Evolutionary conservation across 2,888 invertebrate species (phyloP), one percentile per base, ranked within the genome.

Genomic region (Thymelicus sylvestris): DNA sequence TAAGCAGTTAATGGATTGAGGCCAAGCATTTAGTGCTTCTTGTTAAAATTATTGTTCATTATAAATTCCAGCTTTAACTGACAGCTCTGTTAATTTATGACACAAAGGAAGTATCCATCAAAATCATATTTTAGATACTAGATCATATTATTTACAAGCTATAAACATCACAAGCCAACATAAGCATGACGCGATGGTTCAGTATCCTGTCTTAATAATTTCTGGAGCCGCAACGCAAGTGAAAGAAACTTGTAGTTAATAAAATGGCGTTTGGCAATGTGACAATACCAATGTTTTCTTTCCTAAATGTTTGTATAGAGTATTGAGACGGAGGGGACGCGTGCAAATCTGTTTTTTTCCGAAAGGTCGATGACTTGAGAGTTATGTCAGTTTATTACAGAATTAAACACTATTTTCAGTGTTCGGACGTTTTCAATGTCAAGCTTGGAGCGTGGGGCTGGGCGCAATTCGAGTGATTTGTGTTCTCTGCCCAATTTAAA

Each of bases 381-480:
- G 66, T 68, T 72, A 73, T 71, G 69, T 71, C 73, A 74, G 64
- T 71, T 69, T 72, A 72, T 72, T 74, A 72, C 74, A 60, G 71
- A 78, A 75, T 75, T 74, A 71, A 77, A 72, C 71, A 78, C 79
- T 81, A 82, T 81, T 80, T 74, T 70, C 69, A 74, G 65, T 68
- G 77, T 75, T 74, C 66, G 72, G 73, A 76, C 62, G 69, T 72
- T 74, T 77, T 78, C 83, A 83, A 81, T 80, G 81, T 81, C 82
- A 81, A 73, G 60, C 57, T 66, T 12, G 2, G 39, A 10, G 1
- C 31, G 57, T 31, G 57, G 39, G 13, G 19, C 39, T n/a, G 59
- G 38, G 39, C 59, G 59, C 38, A 59, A 15, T 7, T 38, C 7
- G 6, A 0, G 6, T 59, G 31, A 59, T n/a, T 38, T 59, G 59